Evolutionary conservation across 1,140 invertebrate genomes (phyloP), one percentile per base, ranked within the genome.

Genomic region (Nixonia krombeini): DNA sequence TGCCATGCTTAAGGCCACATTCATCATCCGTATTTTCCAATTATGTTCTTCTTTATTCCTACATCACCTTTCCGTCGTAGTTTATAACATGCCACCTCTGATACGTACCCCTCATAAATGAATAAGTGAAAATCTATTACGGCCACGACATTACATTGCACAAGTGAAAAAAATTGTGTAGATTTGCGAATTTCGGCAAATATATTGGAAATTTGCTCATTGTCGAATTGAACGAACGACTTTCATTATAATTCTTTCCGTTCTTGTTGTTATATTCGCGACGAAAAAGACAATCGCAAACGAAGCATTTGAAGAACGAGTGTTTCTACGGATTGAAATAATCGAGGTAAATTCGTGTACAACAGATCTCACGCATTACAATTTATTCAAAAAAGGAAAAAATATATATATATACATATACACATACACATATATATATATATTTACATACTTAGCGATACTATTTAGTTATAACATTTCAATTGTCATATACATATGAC

Each of bases 331-430:
- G 59, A 74, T 74, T 66, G 71, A 69, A 72, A 72, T 71, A 73
- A 79, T 69, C 71, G 78, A 75, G 75, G 67, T 75, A 66, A 75
- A 79, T 79, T 81, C 78, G 77, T 79, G 70, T 79, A 79, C 75
- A 76, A n/a, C 78, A 83, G 81, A 83, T 83, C 80, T 82, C 80
- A 81, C 75, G 73, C 73, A 78, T 78, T 79, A 76, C 72, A 61
- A 75, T 81, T 78, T 72, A 79, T 79, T 52, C 52, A 76, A 76
- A 63, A 76, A 71, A 72, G 70, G 73, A 67, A 51, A 55, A 73
- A 58, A 67, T 73, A 73, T 71, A 62, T 18, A 59, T 61, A 59
- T 45, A 61, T 55, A 55, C 35, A 23, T 49, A 37, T 12, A 55
- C n/a, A 72, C 70, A 73, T 70, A 51, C 56, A 73, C 58, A 67